Percentiles rank a stretch among this genome's conserved stretches.
These are phyloP conservation scores for Danaus melanippus DNA, from an alignment of 1,140 invertebrate species.

Conservation along the genomic window DNA sequence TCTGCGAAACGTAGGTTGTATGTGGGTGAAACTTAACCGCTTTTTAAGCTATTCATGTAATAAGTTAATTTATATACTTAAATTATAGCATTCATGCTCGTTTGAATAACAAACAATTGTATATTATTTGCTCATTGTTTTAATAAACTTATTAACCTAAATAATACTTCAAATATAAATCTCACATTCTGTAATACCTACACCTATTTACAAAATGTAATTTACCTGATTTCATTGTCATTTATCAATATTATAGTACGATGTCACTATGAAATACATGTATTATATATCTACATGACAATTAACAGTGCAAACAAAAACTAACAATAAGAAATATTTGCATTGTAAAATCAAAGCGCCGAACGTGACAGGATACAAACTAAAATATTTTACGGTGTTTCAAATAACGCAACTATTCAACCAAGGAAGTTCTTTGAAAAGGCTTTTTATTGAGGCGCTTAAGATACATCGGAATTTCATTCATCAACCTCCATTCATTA, in stretches of 20 bases:
- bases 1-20: constrained; percentile 58
- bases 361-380: background rate
- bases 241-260: no score
- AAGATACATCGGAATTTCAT: constrained; percentile 58
- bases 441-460: constrained; percentile 51
- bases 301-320: no score
- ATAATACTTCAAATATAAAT: no score
- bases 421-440: constrained; percentile 49
- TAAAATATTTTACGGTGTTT: background rate
- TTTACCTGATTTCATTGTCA: no score
- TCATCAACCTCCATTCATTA: constrained; percentile 47
- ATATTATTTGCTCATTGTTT: background rate
- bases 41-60: constrained; percentile 49
- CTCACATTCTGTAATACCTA: no score
- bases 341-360: background rate
- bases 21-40: constrained; percentile 47
- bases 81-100: constrained; percentile 4
- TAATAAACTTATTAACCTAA: no score
- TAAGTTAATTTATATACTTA: constrained; percentile 16
- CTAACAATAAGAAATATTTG: background rate
- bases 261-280: no score
- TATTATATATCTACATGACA: no score
- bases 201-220: no score
- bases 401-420: constrained; percentile 33
- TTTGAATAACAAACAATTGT: constrained; percentile 2